Evolutionary conservation across 2,888 invertebrate species (phyloP).

Genomic region (Parelbella ahira): DNA sequence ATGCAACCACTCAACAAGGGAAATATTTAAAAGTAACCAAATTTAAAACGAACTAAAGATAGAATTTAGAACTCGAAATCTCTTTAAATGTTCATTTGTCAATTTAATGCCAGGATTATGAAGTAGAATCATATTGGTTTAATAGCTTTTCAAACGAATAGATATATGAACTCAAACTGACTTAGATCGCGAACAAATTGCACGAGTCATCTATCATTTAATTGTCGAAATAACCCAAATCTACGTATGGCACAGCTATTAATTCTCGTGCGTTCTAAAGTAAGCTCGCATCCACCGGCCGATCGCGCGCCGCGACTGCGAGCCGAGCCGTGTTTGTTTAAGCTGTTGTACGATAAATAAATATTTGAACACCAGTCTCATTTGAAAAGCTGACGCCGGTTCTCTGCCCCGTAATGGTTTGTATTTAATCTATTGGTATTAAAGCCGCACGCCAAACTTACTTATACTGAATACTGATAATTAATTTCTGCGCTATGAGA

Average conservation of each 20-base stretch:
- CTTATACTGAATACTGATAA: no score
- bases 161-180: constrained; percentile 7
- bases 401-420: constrained; percentile 19
- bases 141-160: constrained; percentile 4
- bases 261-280: constrained; percentile 25
- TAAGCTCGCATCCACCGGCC: constrained; percentile 20
- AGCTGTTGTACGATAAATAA: constrained; percentile 24
- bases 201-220: constrained; percentile 18
- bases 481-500: no score
- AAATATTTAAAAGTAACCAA: no score
- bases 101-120: no score
- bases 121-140: constrained; percentile 4
- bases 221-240: constrained; percentile 24
- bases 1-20: no score
- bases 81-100: no score
- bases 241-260: constrained; percentile 6
- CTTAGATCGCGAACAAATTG: not conserved
- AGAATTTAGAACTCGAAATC: no score
- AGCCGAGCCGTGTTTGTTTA: constrained; percentile 23
- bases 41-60: no score
- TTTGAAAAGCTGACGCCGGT: constrained; percentile 24
- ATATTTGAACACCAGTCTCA: constrained; percentile 23
- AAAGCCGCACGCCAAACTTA: no score
- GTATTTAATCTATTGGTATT: no score
- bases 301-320: constrained; percentile 22